Evolutionary conservation across 1,140 invertebrate genomes (phyloP).

Genomic region (Zaprionus africanus): DNA sequence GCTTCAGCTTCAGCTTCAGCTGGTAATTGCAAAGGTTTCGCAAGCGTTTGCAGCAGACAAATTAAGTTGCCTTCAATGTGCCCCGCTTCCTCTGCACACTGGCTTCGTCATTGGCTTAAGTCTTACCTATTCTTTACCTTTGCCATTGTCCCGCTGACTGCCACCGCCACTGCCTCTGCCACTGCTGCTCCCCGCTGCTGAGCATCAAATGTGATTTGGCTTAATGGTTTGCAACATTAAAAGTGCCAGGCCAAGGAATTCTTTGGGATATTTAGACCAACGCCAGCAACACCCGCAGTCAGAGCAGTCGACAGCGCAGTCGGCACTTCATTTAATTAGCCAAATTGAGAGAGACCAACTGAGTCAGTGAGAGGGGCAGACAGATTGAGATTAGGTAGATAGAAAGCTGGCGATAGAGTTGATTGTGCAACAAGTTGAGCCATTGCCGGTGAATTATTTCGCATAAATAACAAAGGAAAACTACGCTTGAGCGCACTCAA

Average conservation of each 20-base stretch:
- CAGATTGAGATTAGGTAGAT: not conserved
- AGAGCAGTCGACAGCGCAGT: not conserved
- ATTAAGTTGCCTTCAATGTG: slow-evolving; percentile 59
- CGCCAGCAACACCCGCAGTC: not conserved
- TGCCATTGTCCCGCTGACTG: not conserved
- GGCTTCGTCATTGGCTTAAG: slow-evolving; percentile 33
- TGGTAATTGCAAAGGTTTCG: slow-evolving; percentile 73
- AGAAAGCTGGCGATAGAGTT: not conserved
- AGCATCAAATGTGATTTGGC: slow-evolving; percentile 51
- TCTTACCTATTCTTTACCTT: slow-evolving; percentile 20
- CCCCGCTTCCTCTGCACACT: not conserved
- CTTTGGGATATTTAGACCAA: slow-evolving; percentile 18
- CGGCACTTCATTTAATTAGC: slow-evolving; percentile 42
- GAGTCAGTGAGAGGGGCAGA: not conserved
- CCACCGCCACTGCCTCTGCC: slow-evolving; percentile 9
- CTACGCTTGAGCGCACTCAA: not conserved
- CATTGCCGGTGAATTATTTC: not conserved
- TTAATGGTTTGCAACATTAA: slow-evolving; percentile 48
- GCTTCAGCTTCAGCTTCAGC: slow-evolving; percentile 9
- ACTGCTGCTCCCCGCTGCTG: not conserved
- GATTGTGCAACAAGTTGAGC: slow-evolving; percentile 7
- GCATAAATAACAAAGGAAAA: not conserved
- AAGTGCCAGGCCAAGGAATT: slow-evolving; percentile 24
- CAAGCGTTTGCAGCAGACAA: slow-evolving; percentile 60
- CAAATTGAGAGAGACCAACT: slow-evolving; percentile 42